phyloP scores from a whole-genome alignment of 2,113 vertebrate genomes.

The Sander vitreus region DNA sequence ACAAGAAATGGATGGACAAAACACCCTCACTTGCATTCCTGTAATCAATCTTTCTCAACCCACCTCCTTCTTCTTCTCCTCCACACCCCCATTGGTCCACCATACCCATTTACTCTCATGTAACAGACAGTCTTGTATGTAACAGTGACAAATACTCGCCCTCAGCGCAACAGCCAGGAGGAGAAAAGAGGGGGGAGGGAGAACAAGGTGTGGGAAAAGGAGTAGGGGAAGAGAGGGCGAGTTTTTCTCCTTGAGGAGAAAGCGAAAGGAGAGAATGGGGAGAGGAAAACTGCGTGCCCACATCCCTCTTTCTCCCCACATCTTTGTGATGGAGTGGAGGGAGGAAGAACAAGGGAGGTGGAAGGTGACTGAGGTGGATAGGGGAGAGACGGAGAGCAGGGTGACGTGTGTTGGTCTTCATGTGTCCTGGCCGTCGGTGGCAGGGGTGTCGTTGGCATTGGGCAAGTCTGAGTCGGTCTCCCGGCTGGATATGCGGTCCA shows the following conservation, averaged over 20 bases:
- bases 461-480: conserved; percentile 88
- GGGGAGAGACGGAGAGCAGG: conserved; percentile 78
- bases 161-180: conserved; percentile 61
- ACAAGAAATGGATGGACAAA: conserved; percentile 71
- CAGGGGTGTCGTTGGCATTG: conserved; percentile 88
- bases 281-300: conserved; percentile 7
- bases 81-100: conserved; percentile 24
- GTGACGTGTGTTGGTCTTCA: conserved; percentile 79
- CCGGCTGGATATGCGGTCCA: conserved; percentile 96
- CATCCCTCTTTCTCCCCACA: conserved; percentile 30
- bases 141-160: conserved; percentile 68
- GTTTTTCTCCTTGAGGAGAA: conserved; percentile 50
- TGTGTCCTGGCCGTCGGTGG: conserved; percentile 96
- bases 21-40: conserved; percentile 39
- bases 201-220: conserved; percentile 44
- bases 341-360: conserved; percentile 83
- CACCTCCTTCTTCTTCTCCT: conserved; percentile 20
- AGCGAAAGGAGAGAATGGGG: conserved; percentile 30
- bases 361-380: conserved; percentile 78
- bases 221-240: conserved; percentile 23
- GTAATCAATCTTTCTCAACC: conserved; percentile 41
- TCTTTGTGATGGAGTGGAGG: conserved; percentile 57
- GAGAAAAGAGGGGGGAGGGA: conserved; percentile 3
- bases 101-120: conserved; percentile 39
- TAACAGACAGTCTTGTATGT: conserved; percentile 69